These are phyloP conservation scores for Acanthornis magna DNA, from an alignment of 2,797 vertebrate species.

Conservation along the genomic window DNA sequence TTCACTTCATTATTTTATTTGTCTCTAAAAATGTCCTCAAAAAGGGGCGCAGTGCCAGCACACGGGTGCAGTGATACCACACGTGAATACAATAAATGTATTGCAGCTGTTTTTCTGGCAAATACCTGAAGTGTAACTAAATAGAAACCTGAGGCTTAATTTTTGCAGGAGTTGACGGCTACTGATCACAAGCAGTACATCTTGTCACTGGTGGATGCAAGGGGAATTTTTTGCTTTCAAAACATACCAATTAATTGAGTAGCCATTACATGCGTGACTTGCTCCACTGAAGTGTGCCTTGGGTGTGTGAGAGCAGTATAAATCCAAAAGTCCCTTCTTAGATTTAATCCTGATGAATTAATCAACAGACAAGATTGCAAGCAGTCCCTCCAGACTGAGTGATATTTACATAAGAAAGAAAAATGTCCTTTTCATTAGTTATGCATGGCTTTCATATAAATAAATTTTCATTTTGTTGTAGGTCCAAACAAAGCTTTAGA, in stretches of 20 bases:
- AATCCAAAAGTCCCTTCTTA: neutral
- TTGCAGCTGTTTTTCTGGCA: neutral
- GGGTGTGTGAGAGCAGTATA: neutral
- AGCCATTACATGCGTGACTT: neutral
- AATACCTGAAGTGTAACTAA: neutral
- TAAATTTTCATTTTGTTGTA: neutral
- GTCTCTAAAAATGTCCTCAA: neutral
- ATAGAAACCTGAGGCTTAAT: neutral
- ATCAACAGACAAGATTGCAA: slow-evolving; percentile 1
- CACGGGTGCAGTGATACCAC: accelerated
- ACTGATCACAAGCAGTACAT: neutral
- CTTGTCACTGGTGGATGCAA: neutral
- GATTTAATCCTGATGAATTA: slow-evolving; percentile 4
- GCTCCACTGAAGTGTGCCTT: neutral
- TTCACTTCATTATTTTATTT: neutral
- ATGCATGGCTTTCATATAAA: neutral
- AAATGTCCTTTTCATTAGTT: neutral
- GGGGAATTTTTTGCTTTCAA: neutral
- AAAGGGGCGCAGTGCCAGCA: neutral
- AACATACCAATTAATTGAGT: neutral
- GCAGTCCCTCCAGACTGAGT: neutral
- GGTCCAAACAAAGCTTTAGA: neutral
- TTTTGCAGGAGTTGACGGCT: neutral
- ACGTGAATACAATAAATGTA: neutral
- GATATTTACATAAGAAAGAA: slow-evolving; percentile 15